Percentiles rank a stretch among this genome's conserved stretches.
Evolutionary conservation across 2,888 invertebrate genomes (phyloP).

Genomic region (Pollenia griseotomentosa): DNA sequence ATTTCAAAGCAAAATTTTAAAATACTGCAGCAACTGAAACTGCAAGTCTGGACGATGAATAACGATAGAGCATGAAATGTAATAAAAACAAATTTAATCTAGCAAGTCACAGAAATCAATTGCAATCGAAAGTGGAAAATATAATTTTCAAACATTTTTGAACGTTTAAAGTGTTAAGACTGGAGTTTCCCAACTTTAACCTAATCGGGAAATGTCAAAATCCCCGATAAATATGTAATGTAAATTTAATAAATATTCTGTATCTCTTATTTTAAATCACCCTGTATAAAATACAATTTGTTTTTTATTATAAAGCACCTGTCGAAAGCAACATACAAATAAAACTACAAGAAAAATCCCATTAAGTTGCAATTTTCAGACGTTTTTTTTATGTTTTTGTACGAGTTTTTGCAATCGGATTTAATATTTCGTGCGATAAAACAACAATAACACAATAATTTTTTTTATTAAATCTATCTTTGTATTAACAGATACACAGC

Average conservation of each 20-base stretch:
- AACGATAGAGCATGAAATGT: no score
- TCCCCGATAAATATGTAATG: no score
- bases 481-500: background rate
- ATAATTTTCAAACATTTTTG: no score
- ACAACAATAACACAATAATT: background rate
- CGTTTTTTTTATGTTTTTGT: background rate
- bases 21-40: no score
- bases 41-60: no score
- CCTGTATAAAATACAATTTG: background rate
- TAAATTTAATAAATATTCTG: background rate
- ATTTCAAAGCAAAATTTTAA: no score
- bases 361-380: slow-evolving; percentile 45
- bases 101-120: no score
- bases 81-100: no score
- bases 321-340: background rate
- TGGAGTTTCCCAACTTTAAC: no score
- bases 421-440: background rate
- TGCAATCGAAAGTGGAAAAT: no score
- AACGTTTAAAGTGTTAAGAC: no score
- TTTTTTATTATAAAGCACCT: slow-evolving; percentile 32
- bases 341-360: background rate
- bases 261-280: background rate
- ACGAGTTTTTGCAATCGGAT: background rate
- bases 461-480: background rate
- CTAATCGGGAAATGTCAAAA: no score